phyloP scores from a whole-genome alignment of 2,888 invertebrate species.

The Onchidella celtica region DNA sequence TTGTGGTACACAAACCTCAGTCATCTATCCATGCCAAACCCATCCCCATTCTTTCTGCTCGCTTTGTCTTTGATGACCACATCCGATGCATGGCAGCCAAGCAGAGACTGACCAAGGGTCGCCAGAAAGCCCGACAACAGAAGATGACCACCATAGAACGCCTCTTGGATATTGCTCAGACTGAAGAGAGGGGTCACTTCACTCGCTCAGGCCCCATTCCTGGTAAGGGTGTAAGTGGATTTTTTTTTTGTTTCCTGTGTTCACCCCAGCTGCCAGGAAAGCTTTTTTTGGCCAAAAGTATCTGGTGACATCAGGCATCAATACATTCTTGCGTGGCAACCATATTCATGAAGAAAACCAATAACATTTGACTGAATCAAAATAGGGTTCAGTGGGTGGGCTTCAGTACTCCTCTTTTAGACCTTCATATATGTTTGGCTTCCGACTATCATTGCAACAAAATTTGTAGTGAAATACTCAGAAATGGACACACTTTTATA shows the following conservation, averaged over 20 bases:
- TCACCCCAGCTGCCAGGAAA: too few relatives aligned
- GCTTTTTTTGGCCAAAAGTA: too few relatives aligned
- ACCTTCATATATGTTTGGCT: too few relatives aligned
- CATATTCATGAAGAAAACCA: too few relatives aligned
- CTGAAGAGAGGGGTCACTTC: slow-evolving; percentile 54
- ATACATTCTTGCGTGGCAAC: too few relatives aligned
- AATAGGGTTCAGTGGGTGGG: too few relatives aligned
- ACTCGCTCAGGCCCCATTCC: slow-evolving; percentile 65
- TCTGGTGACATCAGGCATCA: too few relatives aligned
- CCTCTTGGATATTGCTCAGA: slow-evolving; percentile 85
- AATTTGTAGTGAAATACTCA: too few relatives aligned
- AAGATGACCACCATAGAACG: slow-evolving; percentile 98
- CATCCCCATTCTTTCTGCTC: slow-evolving; percentile 75
- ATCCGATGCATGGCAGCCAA: slow-evolving; percentile 99
- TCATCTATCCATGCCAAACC: slow-evolving; percentile 82
- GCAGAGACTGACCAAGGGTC: slow-evolving; percentile 86
- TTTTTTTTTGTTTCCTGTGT: neutral
- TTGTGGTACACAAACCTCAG: slow-evolving; percentile 90
- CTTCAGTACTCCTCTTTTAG: too few relatives aligned
- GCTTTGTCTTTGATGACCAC: slow-evolving; percentile 98
- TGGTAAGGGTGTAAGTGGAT: slow-evolving; percentile 55
- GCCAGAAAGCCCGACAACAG: slow-evolving; percentile 94
- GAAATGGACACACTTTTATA: too few relatives aligned
- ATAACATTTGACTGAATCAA: too few relatives aligned
- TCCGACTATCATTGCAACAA: too few relatives aligned